Evolutionary conservation across 64 coral and sea anemone species (phyloP).

Genomic region (Hydrozoanthus tunicans): DNA sequence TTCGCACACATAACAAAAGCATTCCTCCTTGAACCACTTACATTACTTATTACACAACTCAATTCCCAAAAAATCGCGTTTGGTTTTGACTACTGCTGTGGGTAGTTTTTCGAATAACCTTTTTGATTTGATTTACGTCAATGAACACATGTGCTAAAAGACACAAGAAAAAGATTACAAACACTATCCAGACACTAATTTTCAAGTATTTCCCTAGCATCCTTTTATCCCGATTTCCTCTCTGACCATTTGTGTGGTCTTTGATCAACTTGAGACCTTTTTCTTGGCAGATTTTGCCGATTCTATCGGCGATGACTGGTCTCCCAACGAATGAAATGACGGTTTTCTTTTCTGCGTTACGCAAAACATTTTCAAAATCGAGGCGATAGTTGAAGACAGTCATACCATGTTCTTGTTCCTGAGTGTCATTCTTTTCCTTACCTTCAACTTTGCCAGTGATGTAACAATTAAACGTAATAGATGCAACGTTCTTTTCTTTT

Average conservation of each 20-base stretch:
- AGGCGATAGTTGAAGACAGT: conserved; percentile 41
- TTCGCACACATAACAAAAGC: no score
- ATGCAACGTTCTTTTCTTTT: conserved; percentile 24
- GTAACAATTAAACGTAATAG: conserved; percentile 49
- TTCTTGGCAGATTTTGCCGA: conserved; percentile 49
- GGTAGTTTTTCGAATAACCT: background rate
- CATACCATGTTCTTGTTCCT: conserved; percentile 1
- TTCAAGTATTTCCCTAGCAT: conserved; percentile 60
- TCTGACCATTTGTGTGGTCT: conserved; percentile 63
- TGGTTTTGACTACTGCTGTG: background rate
- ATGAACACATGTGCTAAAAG: conserved; percentile 29
- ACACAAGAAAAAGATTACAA: conserved; percentile 30
- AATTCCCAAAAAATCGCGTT: background rate
- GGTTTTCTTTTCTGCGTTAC: conserved; percentile 38
- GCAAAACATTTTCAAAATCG: conserved; percentile 55
- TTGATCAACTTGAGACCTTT: conserved; percentile 40
- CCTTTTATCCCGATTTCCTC: conserved; percentile 19
- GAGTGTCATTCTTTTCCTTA: no score
- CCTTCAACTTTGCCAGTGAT: conserved; percentile 29
- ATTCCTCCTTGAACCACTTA: no score
- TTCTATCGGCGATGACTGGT: conserved; percentile 55
- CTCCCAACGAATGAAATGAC: conserved; percentile 69
- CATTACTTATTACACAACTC: background rate
- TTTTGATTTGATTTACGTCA: conserved; percentile 56
- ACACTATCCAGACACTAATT: conserved; percentile 48